Base-by-base conservation (phyloP, 2,113 vertebrate genomes). In the Oncorhynchus clarkii region DNA sequence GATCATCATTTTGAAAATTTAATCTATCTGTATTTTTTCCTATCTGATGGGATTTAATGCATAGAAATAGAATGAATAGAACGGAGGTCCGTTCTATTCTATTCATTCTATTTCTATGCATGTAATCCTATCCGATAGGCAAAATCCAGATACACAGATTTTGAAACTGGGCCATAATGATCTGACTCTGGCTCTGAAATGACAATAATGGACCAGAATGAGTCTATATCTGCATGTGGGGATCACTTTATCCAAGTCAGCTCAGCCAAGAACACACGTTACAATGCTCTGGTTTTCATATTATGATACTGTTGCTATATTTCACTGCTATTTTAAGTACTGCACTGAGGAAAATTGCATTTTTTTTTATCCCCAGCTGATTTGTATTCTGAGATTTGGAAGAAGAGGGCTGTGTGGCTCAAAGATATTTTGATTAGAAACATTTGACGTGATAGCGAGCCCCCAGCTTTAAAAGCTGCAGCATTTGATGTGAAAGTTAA, bases 361-460 rank as follows among this genome's bases (percentile, higher is more conserved):
- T 80, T 76, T 62, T 54, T 78, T 27, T 27, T 39, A 48, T 81
- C 48, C 72, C 34, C n/a, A 29, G 2, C 69, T 78, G 80, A 85
- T 75, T 39, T 77, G 57, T 72, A 60, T 68, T 76, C 60, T 76
- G 71, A 80, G 64, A 78, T 73, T 80, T 66, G 73, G 68, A 82
- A 70, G 54, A 66, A 70, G 70, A 70, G 70, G 76, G 74, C 80
- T 71, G 71, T 69, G 57, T 82, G 74, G 73, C 75, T 81, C 68
- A 67, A 80, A 69, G 77, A 80, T 83, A 70, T 79, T 80, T 80
- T 83, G 65, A 83, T 81, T 85, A 75, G 70, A 84, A 86, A 65
- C 77, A 77, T 78, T 84, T 34, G 29, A 73, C 72, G 64, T 74
- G 24, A 69, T 54, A 68, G 77, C 65, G 67, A 72, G 65, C 59